phyloP scores from a whole-genome alignment of 2,888 invertebrate species.

The Xestoiulus laeticollis region DNA sequence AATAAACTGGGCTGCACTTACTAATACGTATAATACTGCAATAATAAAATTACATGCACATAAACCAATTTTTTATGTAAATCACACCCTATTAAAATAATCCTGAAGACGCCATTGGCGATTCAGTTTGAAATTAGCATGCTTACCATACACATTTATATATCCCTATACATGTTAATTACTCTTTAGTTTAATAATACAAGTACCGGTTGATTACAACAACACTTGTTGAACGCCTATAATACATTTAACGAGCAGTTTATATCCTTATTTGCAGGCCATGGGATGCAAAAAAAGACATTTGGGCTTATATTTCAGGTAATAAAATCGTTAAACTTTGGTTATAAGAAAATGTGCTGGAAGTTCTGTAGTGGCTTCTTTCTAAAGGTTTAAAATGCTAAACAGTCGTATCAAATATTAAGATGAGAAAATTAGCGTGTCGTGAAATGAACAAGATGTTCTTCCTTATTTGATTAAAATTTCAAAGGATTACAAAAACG shows the following conservation, averaged over 20 bases:
- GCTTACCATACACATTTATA: not conserved
- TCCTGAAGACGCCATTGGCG: not conserved
- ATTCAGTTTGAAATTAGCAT: not conserved
- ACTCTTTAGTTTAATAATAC: not conserved
- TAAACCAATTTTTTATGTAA: not conserved
- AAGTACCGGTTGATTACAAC: not conserved
- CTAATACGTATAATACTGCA: not conserved
- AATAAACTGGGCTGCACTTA: not conserved
- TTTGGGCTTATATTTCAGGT: not conserved
- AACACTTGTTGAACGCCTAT: not conserved
- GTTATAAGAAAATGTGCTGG: not conserved
- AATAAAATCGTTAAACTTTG: not conserved
- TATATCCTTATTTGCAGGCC: not conserved
- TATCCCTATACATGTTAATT: not conserved
- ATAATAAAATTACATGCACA: not conserved
- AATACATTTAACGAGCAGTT: not conserved
- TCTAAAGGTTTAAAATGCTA: not conserved
- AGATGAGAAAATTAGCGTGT: not conserved
- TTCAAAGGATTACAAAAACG: not conserved
- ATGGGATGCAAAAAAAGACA: not conserved
- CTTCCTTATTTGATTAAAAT: not conserved
- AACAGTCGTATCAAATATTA: not conserved
- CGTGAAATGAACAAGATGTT: not conserved
- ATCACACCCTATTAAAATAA: not conserved
- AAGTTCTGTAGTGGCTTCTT: not conserved